These are phyloP conservation scores for Deilephila elpenor DNA, from an alignment of 2,888 invertebrate genomes.

Conservation along the genomic window DNA sequence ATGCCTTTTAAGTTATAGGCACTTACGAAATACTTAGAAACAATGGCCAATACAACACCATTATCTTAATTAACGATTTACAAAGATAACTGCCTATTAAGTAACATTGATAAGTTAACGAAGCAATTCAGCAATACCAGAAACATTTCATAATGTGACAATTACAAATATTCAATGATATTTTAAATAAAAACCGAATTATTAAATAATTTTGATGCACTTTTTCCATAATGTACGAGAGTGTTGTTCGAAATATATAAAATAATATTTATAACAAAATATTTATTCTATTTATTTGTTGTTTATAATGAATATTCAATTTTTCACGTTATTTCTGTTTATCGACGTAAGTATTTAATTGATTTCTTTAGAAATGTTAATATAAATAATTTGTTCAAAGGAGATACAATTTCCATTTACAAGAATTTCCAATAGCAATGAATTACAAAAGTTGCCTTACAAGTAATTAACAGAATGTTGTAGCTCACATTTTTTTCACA, in stretches of 20 bases:
- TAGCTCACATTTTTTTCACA: no score
- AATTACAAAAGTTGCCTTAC: no score
- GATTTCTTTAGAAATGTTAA: neutral
- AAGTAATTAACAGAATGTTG: no score
- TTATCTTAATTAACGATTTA: constrained; percentile 14
- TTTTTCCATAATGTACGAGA: neutral
- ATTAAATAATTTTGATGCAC: constrained; percentile 34
- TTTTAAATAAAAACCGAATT: constrained; percentile 26
- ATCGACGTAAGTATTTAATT: constrained; percentile 29
- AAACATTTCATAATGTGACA: neutral
- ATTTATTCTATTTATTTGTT: constrained; percentile 20
- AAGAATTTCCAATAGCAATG: no score
- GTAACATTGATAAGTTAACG: constrained; percentile 14
- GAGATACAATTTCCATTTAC: no score
- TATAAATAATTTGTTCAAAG: neutral
- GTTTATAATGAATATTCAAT: constrained; percentile 26
- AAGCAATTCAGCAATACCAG: neutral
- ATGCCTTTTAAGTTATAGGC: neutral
- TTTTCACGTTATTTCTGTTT: constrained; percentile 9
- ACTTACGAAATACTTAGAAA: neutral
- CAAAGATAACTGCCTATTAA: constrained; percentile 12
- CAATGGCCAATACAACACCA: neutral
- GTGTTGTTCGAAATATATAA: constrained; percentile 4
- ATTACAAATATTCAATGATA: constrained; percentile 14
- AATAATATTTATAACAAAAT: neutral